Evolutionary conservation across 1,140 invertebrate genomes (phyloP), one percentile per base, ranked within the genome.

Genomic region (Heliconius congener): DNA sequence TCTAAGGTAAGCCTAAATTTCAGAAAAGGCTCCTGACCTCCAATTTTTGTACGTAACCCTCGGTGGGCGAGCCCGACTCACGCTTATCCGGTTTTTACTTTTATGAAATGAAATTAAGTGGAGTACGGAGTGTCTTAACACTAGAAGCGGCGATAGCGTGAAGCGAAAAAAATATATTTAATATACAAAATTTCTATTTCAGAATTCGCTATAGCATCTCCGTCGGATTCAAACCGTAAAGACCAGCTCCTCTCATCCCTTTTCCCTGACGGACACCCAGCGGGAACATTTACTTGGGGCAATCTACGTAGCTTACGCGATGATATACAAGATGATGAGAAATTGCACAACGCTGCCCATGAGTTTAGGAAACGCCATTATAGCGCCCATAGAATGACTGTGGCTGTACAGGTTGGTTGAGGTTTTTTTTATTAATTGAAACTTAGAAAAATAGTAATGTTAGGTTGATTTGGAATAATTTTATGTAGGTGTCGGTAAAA

Each of bases 341-440:
- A 95, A 52, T 90, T 98, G 1, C 95, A 97, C 81, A 85, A 95
- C 73, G 93, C 95, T 13, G 92, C 99, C 3, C 96, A 98, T 80
- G 96, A 98, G 74, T 99, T 99, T 88, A 95, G 97, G 76, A 95
- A 96, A 83, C 94, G 96, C 60, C 97, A 98, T 92, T 99, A 99
- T 87, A 97, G 97, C 37, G 97, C 98, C 8, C 97, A 99, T 87
- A 95, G 98, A 79, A 99, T 99, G 98, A 98, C 96, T 57, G 87
- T 99, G 5, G 96, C 97, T 81, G 95, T 99, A 66, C 96, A 98
- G 90, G 96, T 96, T 77, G 8, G 23, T 66, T 23, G 8, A n/a
- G n/a, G 2, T 23, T 60, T 30, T 60, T n/a, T 57, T 8, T 57
- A 23, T n/a, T n/a, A 57, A 52, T 1, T 13, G n/a, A 57, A 8